phyloP scores from a whole-genome alignment of 2,113 vertebrate species.

The Urocolius indicus region DNA sequence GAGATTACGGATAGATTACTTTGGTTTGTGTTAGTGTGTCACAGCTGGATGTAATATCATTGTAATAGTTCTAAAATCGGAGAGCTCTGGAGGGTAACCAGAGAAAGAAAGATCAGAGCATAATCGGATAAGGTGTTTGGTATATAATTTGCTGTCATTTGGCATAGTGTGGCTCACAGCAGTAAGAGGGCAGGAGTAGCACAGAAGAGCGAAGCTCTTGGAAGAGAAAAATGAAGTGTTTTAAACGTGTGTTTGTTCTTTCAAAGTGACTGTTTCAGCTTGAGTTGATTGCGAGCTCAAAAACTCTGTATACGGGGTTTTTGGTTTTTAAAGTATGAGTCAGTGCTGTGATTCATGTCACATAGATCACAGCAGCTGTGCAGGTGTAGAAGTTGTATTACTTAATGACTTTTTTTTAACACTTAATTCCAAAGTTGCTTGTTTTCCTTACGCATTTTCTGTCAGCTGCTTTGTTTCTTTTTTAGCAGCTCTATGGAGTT shows the following conservation, averaged over 20 bases:
- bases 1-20: conserved; percentile 8
- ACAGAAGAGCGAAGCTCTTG: not conserved
- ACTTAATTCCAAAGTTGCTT: not conserved
- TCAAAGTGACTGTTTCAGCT: not conserved
- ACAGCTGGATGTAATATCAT: not conserved
- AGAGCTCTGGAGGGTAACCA: not conserved
- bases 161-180: not conserved
- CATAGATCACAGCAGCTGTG: not conserved
- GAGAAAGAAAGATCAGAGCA: not conserved
- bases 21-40: not conserved
- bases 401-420: not conserved
- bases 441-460: not conserved
- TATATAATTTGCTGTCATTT: conserved; percentile 6
- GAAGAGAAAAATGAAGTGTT: not conserved
- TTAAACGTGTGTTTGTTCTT: not conserved
- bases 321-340: not conserved
- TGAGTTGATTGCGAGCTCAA: not conserved
- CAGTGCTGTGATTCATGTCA: not conserved
- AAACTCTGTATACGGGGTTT: not conserved
- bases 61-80: not conserved
- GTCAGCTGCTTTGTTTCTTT: conserved; percentile 13
- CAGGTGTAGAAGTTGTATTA: not conserved
- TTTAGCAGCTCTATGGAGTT: not conserved
- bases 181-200: not conserved
- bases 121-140: not conserved